Conservation (phyloP, 2,113 vertebrate genomes). For the Mionectes macconnelli region DNA sequence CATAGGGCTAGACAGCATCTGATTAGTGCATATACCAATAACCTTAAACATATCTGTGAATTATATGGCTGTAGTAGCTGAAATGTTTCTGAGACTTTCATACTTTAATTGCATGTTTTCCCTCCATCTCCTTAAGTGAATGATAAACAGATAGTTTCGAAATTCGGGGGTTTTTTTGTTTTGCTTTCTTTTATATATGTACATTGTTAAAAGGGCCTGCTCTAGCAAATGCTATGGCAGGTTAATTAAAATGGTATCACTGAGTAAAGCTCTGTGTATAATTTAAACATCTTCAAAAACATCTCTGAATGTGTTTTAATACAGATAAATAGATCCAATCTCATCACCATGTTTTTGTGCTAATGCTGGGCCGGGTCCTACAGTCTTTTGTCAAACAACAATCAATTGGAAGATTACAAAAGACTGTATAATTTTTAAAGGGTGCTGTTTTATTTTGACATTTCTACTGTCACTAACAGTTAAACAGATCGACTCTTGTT, state of each 20-base stretch:
- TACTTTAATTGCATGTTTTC: background rate
- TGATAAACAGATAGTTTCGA: background rate
- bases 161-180: background rate
- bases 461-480: background rate
- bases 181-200: background rate
- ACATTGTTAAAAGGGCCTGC: background rate
- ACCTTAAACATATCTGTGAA: background rate
- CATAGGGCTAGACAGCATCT: background rate
- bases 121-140: background rate
- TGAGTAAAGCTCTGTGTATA: background rate
- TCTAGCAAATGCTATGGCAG: background rate
- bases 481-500: background rate
- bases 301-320: background rate
- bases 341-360: background rate
- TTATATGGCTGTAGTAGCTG: background rate
- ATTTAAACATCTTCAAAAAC: conserved; percentile 4
- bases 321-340: background rate
- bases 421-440: background rate
- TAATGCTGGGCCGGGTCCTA: background rate
- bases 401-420: background rate
- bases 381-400: background rate
- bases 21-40: background rate
- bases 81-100: background rate
- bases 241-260: background rate
- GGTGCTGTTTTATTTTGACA: background rate